Conservation (phyloP, 2,113 vertebrate genomes). For the Fulmarus glacialis region DNA sequence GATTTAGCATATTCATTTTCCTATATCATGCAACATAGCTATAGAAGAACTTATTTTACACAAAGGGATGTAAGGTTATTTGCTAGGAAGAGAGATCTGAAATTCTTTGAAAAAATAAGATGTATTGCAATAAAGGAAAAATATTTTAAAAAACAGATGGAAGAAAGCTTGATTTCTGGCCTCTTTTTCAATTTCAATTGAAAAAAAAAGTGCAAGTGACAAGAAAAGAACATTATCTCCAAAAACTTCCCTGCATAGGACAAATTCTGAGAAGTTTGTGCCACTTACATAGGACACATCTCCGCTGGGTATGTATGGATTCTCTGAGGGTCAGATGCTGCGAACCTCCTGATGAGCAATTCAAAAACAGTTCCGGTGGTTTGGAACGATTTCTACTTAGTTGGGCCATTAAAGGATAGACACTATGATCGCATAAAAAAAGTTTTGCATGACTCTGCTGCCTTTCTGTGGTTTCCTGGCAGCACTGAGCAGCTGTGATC, state of each 20-base stretch:
- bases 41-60: neutral
- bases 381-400: neutral
- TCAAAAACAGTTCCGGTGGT: neutral
- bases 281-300: rapidly evolving
- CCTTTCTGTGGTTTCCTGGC: constrained; percentile 54
- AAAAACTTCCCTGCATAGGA: neutral
- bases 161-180: neutral
- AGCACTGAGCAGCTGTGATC: neutral
- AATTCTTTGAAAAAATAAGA: neutral
- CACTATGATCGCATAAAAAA: neutral
- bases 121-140: neutral
- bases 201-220: neutral
- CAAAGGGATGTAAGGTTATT: neutral
- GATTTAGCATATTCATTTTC: neutral
- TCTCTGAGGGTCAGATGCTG: neutral
- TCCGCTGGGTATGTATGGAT: neutral
- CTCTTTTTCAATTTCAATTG: neutral
- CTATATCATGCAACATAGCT: neutral
- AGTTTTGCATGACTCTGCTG: constrained; percentile 41
- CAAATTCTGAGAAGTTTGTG: neutral
- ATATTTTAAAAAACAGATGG: neutral
- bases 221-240: neutral
- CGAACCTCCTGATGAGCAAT: neutral
- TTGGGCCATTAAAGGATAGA: neutral
- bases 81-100: neutral